Conservation (phyloP, 2,888 invertebrate genomes). For the Allolobophora icterica region DNA sequence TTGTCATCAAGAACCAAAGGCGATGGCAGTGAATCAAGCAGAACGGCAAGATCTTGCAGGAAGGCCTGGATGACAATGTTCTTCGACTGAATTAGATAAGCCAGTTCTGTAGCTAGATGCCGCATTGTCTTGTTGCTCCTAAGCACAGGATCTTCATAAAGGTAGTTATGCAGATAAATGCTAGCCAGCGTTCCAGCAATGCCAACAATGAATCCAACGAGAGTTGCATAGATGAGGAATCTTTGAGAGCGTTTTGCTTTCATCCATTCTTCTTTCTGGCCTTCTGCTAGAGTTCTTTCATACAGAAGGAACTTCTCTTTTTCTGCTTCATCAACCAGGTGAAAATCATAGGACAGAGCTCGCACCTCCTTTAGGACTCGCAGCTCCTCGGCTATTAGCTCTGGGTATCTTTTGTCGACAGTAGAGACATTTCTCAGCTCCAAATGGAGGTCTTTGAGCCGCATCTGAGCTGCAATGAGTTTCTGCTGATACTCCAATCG, state of each 20-base stretch:
- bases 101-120: background rate
- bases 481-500: background rate
- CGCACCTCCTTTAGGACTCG: background rate
- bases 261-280: background rate
- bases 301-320: background rate
- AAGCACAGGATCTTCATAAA: background rate
- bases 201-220: slow-evolving; percentile 18
- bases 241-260: background rate
- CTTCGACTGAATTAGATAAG: background rate
- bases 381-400: background rate
- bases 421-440: background rate
- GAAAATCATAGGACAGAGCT: background rate
- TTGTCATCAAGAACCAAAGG: background rate
- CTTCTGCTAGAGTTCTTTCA: slow-evolving; percentile 13
- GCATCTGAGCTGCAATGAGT: background rate
- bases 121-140: background rate
- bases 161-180: background rate
- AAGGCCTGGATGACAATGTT: background rate
- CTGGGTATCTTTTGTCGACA: background rate
- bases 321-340: slow-evolving; percentile 14
- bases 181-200: background rate
- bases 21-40: background rate
- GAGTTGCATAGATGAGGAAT: background rate
- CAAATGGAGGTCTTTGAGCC: background rate
- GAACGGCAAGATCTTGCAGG: slow-evolving; percentile 13